Evolutionary conservation across 2,113 vertebrate genomes (phyloP).

Genomic region (Addax nasomaculatus): DNA sequence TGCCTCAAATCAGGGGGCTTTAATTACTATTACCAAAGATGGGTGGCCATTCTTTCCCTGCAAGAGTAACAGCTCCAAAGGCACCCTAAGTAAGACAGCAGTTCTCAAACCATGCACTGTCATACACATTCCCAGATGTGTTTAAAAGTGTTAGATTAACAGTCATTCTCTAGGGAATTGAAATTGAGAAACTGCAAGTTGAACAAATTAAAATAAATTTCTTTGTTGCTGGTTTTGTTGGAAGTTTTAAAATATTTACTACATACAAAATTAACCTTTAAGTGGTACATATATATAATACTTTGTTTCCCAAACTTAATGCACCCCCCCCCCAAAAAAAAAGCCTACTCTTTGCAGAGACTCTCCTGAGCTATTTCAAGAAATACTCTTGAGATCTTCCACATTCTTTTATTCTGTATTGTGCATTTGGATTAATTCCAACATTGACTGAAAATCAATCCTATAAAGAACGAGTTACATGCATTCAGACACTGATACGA

Average conservation of each 20-base stretch:
- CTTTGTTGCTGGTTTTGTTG: background rate
- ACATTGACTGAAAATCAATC: conserved; percentile 45
- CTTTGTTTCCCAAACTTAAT: conserved; percentile 2
- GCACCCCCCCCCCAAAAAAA: background rate
- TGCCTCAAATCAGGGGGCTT: background rate
- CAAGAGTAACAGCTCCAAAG: background rate
- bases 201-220: background rate
- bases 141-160: background rate
- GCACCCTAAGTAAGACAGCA: background rate
- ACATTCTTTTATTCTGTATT: conserved; percentile 36
- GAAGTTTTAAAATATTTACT: background rate
- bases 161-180: background rate
- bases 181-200: background rate
- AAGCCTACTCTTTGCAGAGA: background rate
- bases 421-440: conserved; percentile 55
- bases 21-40: background rate
- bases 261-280: background rate
- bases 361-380: conserved; percentile 24
- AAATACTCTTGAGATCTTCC: conserved; percentile 42
- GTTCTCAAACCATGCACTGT: background rate
- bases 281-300: background rate
- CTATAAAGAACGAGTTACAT: background rate
- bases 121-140: background rate
- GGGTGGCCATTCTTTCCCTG: background rate
- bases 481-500: background rate